Base-by-base conservation (phyloP, 2,888 invertebrate genomes). In the Melolontha melolontha region DNA sequence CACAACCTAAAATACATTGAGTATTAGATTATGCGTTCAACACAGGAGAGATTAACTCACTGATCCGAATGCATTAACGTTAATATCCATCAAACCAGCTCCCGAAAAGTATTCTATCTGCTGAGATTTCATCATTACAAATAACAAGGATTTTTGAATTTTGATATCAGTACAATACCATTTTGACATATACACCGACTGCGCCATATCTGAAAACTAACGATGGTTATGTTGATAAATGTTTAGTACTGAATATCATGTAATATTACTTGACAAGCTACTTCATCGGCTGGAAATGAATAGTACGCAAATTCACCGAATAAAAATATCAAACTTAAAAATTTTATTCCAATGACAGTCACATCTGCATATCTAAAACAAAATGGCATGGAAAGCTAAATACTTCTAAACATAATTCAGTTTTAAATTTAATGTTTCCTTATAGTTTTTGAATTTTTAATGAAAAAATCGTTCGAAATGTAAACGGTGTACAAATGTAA, bases 41-140 rank as follows among this genome's bases (percentile, higher is more conserved):
- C 4, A 22, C 22, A 1, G 22, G 4, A 22, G 4, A 22, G 1
- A 22, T 22, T 8, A 14, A 51, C 51, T 22, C 42, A 67, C 67
- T 29, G 67, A 49, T 27, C 17, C 63, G 44, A 63, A 67, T 22
- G 52, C 51, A 8, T 63, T 17, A n/a, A 63, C 16, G 29, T 67
- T 54, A 5, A 67, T 52, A 34, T 54, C 57, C 8, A 55, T 49
- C 34, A 68, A 55, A n/a, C 68, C 68, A 12, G 47, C 64, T 6
- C 44, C 64, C 5, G 42, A 27, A 39, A 68, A 54, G 12, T 68
- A 47, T 11, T 12, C 16, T 27, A 40, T 39, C 8, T 42, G n/a
- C 44, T 68, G 68, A 10, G 52, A 49, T 29, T 39, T 54, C 29
- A 55, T 50, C 64, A 68, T 68, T 16, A 68, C 39, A 10, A 68